Base-by-base conservation (phyloP, 2,113 vertebrate species). In the Rhinopomastus cyanomelas region DNA sequence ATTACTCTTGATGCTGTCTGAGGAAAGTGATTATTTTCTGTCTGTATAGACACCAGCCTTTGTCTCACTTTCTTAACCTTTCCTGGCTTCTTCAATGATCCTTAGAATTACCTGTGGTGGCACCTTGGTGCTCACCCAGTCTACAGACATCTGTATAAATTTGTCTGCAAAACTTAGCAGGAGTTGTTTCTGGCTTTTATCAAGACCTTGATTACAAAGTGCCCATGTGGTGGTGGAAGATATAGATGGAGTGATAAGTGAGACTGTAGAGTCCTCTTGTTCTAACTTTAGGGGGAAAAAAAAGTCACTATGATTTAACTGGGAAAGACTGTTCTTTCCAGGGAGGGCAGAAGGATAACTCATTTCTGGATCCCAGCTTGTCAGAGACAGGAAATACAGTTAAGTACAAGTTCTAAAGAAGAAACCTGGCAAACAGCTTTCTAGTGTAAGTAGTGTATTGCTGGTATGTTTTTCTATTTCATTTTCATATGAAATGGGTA, bases 151-250 rank as follows among this genome's bases (percentile, higher is more conserved):
- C 6, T 66, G 42, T 20, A 34, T 12, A 6, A 12, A 15, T 62
- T 55, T 81, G 3, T 74, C 56, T 86, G 49, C 18, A 84, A 44
- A 23, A 62, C 14, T n/a, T 51, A 44, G 5, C 3, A 52, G 16
- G 22, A 19, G 8, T 76, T 42, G 2, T 27, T 85, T 77, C 32
- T 69, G 30, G 53, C 55, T 84, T 72, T 48, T 57, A 1, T 64
- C 25, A 72, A 81, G 20, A 77, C 2, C 8, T 69, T 1, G 1
- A 39, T 18, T 73, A 55, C 6, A 52, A n/a, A 69, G 19, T 32
- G 6, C 6, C 13, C 3, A 1, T 32, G 22, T 1, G 4, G 25
- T 0, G 0, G 8, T 32, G 34, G 26, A 80, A 89, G 42, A n/a
- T 53, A 37, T 0, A 57, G 49, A 20, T 15, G 16, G 16, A 81